Evolutionary conservation across 2,113 vertebrate species (phyloP).

Genomic region (Stomatorhinus ivindoensis): DNA sequence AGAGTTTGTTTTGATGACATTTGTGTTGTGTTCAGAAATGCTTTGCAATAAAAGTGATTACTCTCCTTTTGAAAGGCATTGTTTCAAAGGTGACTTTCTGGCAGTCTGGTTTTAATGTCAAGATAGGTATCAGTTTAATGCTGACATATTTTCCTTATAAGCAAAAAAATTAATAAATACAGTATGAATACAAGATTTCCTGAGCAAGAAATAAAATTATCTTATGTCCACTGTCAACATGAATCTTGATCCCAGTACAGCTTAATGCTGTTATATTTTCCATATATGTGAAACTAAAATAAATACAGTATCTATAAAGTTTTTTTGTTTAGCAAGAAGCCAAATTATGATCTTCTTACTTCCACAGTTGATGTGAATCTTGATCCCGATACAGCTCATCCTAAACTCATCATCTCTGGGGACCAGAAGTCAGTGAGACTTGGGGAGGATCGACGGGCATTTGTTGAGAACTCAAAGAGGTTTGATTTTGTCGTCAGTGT

Average conservation of each 20-base stretch:
- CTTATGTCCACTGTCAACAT: not conserved
- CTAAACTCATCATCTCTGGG: not conserved
- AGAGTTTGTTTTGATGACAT: not conserved
- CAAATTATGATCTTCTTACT: too few relatives aligned
- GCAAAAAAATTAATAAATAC: not conserved
- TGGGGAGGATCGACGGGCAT: not conserved
- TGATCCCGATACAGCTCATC: conserved; percentile 7
- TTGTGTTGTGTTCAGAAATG: not conserved
- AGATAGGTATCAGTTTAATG: not conserved
- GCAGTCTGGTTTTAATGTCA: not conserved
- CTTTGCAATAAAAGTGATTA: not conserved
- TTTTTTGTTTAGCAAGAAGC: not conserved
- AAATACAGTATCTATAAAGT: not conserved
- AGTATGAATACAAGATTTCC: not conserved
- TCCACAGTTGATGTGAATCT: conserved; percentile 6
- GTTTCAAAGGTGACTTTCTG: not conserved
- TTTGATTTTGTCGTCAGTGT: not conserved
- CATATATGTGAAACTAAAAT: not conserved
- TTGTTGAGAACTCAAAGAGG: not conserved
- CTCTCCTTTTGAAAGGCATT: not conserved
- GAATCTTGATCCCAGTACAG: conserved; percentile 9
- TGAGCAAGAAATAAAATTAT: not conserved
- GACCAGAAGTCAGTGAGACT: not conserved
- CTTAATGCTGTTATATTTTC: not conserved
- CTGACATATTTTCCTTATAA: not conserved